Percentiles rank a stretch among this genome's conserved stretches.
Conservation (phyloP, 2,113 vertebrate genomes). For the Oplegnathus fasciatus region DNA sequence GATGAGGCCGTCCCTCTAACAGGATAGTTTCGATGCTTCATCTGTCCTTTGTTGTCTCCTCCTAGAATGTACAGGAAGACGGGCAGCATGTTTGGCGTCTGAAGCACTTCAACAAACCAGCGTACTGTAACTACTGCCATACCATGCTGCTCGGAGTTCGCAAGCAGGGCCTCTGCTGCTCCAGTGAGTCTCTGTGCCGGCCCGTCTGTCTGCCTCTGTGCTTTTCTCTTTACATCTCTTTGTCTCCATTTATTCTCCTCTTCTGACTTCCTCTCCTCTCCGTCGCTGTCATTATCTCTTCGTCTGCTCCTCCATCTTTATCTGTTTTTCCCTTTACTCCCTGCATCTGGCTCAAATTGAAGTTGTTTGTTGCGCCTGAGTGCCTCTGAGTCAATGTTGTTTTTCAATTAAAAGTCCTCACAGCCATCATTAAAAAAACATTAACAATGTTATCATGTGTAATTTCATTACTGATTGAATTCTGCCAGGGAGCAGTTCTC, state of each 20-base stretch:
- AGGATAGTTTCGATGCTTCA: background rate
- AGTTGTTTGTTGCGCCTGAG: background rate
- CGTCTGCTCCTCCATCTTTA: background rate
- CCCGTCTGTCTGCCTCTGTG: constrained; percentile 57
- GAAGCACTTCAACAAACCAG: constrained; percentile 98
- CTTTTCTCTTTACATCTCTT: background rate
- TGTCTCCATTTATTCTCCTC: background rate
- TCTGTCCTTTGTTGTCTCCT: background rate
- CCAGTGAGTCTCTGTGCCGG: constrained; percentile 85
- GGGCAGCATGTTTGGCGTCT: constrained; percentile 94
- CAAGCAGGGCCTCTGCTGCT: constrained; percentile 96
- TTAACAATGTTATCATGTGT: constrained; percentile 30
- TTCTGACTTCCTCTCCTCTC: background rate
- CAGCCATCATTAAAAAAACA: constrained; percentile 24
- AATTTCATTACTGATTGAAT: constrained; percentile 23
- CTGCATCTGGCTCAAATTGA: constrained; percentile 1
- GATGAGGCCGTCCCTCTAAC: background rate
- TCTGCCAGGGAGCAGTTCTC: constrained; percentile 3
- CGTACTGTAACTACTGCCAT: constrained; percentile 97
- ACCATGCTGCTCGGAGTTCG: constrained; percentile 93
- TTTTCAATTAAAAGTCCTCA: constrained; percentile 35
- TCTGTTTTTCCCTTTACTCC: background rate
- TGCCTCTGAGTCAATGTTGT: constrained; percentile 31
- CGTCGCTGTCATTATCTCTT: background rate
- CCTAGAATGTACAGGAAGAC: constrained; percentile 90